Evolutionary conservation across 2,888 invertebrate genomes (phyloP).

Genomic region (Eupithecia inturbata): DNA sequence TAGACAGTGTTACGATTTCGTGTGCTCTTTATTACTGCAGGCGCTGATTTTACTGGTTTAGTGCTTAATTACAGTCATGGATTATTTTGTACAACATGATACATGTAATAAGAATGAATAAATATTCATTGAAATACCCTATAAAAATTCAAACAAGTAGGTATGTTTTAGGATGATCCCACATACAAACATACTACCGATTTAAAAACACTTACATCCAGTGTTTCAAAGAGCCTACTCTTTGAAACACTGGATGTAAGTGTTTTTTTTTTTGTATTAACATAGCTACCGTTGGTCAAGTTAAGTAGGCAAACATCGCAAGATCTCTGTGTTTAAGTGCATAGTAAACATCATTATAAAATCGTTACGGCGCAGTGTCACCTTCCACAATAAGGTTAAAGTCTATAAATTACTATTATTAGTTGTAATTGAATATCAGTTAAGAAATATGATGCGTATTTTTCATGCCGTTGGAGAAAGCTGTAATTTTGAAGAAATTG

Average conservation of each 20-base stretch:
- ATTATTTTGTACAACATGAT: neutral
- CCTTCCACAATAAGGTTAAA: conserved; percentile 23
- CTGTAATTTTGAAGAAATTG: conserved; percentile 32
- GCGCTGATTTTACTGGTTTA: neutral
- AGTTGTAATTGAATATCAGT: conserved; percentile 28
- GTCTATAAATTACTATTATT: conserved; percentile 20
- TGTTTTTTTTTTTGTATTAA: no score
- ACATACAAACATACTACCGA: neutral
- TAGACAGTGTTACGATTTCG: conserved; percentile 1
- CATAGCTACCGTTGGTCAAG: conserved; percentile 31
- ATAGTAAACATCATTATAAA: conserved; percentile 48
- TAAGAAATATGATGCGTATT: conserved; percentile 30
- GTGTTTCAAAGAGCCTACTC: conserved; percentile 35
- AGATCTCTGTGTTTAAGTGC: conserved; percentile 47
- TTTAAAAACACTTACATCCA: conserved; percentile 11
- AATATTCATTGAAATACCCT: neutral
- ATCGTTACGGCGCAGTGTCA: conserved; percentile 34
- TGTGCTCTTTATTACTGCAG: neutral
- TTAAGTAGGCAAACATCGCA: conserved; percentile 41
- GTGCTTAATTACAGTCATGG: neutral
- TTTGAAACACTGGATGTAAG: no score
- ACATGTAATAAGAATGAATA: neutral
- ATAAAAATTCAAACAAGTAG: neutral
- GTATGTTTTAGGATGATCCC: neutral
- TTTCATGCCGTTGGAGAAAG: conserved; percentile 28